Evolutionary conservation across 2,113 vertebrate genomes (phyloP).

Genomic region (Eleginops maclovinus): DNA sequence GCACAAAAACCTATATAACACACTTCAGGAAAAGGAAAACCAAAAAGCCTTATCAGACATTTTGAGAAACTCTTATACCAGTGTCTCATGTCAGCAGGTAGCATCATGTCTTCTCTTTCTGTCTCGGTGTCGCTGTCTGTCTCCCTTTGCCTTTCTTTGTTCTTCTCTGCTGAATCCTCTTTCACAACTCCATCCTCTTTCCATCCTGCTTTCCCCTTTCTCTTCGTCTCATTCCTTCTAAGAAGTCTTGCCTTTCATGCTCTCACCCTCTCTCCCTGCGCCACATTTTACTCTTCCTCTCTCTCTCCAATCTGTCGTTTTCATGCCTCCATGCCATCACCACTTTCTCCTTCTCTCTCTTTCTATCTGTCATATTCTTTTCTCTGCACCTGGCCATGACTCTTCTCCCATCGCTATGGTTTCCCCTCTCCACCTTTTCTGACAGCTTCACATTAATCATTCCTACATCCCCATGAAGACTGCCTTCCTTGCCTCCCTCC

Average conservation of each 20-base stretch:
- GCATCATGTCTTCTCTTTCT: slow-evolving; percentile 6
- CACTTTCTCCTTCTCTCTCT: neutral
- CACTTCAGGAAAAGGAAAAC: no score
- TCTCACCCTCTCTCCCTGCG: slow-evolving; percentile 33
- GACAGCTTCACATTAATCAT: slow-evolving; percentile 84
- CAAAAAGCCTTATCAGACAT: neutral
- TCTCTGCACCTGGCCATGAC: slow-evolving; percentile 72
- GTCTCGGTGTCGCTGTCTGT: slow-evolving; percentile 38
- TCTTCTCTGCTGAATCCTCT: slow-evolving; percentile 45
- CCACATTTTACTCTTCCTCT: slow-evolving; percentile 38
- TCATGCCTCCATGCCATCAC: slow-evolving; percentile 4
- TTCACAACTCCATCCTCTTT: slow-evolving; percentile 44
- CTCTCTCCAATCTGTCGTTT: slow-evolving; percentile 8
- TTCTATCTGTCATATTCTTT: slow-evolving; percentile 64
- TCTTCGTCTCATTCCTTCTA: slow-evolving; percentile 30
- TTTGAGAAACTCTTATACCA: slow-evolving; percentile 35
- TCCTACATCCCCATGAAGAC: slow-evolving; percentile 66
- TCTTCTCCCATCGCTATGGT: slow-evolving; percentile 70
- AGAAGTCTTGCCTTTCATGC: slow-evolving; percentile 56
- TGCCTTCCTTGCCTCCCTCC: slow-evolving; percentile 41
- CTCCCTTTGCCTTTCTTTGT: slow-evolving; percentile 31
- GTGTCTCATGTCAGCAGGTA: slow-evolving; percentile 49
- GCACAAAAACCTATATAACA: no score
- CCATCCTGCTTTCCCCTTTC: neutral
- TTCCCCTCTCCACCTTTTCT: slow-evolving; percentile 77